Evolutionary conservation across 1,140 invertebrate genomes (phyloP).

Genomic region (Venustaconcha ellipsiformis): DNA sequence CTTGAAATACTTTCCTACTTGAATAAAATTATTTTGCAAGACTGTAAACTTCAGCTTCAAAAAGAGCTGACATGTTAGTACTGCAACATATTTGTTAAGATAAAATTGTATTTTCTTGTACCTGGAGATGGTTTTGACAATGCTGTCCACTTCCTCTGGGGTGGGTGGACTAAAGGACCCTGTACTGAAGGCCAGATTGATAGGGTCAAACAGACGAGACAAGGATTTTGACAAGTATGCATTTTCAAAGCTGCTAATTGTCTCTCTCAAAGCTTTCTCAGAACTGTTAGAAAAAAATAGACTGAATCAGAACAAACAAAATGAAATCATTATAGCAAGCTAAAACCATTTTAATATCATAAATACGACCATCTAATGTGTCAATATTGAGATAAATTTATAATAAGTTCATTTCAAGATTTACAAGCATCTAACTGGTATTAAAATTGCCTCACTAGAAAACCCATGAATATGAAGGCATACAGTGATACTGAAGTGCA

Average conservation of each 20-base stretch:
- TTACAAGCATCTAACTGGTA: neutral
- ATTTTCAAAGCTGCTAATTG: conserved; percentile 82
- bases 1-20: no score
- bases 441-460: neutral
- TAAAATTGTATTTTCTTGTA: conserved; percentile 48
- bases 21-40: no score
- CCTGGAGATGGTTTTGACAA: conserved; percentile 79
- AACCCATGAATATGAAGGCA: neutral
- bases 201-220: conserved; percentile 85
- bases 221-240: conserved; percentile 88
- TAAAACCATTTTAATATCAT: no score
- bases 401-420: no score
- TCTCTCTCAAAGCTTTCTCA: conserved; percentile 68
- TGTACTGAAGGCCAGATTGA: conserved; percentile 83
- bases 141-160: conserved; percentile 78
- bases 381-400: no score
- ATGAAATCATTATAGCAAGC: no score
- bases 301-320: neutral
- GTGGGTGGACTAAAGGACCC: conserved; percentile 73
- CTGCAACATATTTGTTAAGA: no score
- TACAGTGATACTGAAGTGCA: no score
- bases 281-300: conserved; percentile 58
- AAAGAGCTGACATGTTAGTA: no score
- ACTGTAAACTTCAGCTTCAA: no score
- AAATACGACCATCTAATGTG: no score